Evolutionary conservation across 2,113 vertebrate species (phyloP).

Genomic region (Camelus bactrianus): DNA sequence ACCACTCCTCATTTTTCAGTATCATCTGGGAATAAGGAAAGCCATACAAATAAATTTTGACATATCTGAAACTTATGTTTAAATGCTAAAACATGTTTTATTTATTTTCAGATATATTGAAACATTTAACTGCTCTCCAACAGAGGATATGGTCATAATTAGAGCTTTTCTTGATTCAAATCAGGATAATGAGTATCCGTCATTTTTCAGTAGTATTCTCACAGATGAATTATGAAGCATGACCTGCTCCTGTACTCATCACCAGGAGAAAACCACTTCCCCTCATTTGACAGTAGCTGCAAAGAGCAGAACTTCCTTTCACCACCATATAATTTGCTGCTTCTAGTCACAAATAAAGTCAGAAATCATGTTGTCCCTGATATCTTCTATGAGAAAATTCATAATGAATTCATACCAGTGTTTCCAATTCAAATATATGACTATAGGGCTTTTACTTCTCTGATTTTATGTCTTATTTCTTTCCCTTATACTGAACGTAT

Average conservation of each 20-base stretch:
- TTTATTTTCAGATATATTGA: conserved; percentile 35
- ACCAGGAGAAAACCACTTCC: not conserved
- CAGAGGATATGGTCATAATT: not conserved
- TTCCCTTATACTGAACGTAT: not conserved
- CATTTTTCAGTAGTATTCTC: not conserved
- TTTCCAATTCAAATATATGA: not conserved
- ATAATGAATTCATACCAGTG: not conserved
- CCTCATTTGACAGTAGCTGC: not conserved
- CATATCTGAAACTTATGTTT: conserved; percentile 19
- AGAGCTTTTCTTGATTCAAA: not conserved
- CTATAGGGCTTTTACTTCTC: not conserved
- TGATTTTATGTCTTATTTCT: conserved; percentile 5
- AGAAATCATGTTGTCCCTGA: not conserved
- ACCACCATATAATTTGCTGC: not conserved
- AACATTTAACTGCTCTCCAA: not conserved
- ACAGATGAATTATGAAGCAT: not conserved
- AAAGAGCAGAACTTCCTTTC: not conserved
- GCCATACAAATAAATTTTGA: conserved; percentile 4
- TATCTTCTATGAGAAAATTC: conserved; percentile 13
- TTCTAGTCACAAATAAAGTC: conserved; percentile 4
- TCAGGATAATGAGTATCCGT: not conserved
- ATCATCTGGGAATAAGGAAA: not conserved
- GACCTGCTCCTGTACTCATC: not conserved
- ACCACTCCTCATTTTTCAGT: conserved; percentile 34
- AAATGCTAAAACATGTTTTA: conserved; percentile 1